Conservation (phyloP, 2,113 vertebrate species). For the Cephalopterus ornatus region DNA sequence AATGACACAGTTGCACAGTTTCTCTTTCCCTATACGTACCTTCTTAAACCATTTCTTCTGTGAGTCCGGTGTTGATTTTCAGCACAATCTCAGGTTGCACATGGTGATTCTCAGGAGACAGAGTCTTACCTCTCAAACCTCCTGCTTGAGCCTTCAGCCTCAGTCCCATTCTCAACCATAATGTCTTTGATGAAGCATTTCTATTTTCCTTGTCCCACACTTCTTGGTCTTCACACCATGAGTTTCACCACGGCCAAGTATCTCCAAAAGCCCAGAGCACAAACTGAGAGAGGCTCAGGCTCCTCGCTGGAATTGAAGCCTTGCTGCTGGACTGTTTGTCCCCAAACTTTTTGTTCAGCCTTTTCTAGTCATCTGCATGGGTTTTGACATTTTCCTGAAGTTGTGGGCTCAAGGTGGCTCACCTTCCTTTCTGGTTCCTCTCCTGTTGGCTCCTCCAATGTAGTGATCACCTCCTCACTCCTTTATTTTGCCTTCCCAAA, state of each 20-base stretch:
- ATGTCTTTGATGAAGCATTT: neutral
- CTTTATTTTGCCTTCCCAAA: neutral
- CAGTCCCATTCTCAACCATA: neutral
- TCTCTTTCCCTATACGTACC: neutral
- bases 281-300: neutral
- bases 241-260: neutral
- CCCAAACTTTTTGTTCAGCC: neutral
- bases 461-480: neutral
- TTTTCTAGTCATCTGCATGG: neutral
- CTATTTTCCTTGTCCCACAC: neutral
- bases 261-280: neutral
- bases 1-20: neutral
- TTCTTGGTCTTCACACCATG: neutral
- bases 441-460: neutral
- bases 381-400: neutral
- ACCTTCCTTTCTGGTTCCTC: neutral
- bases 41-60: neutral
- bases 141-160: neutral
- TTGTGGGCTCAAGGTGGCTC: neutral
- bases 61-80: neutral
- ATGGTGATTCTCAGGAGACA: neutral
- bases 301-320: accelerated
- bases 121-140: neutral
- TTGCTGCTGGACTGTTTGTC: neutral
- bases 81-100: neutral